Evolutionary conservation across 2,113 vertebrate genomes (phyloP).

Genomic region (Panurus biarmicus): DNA sequence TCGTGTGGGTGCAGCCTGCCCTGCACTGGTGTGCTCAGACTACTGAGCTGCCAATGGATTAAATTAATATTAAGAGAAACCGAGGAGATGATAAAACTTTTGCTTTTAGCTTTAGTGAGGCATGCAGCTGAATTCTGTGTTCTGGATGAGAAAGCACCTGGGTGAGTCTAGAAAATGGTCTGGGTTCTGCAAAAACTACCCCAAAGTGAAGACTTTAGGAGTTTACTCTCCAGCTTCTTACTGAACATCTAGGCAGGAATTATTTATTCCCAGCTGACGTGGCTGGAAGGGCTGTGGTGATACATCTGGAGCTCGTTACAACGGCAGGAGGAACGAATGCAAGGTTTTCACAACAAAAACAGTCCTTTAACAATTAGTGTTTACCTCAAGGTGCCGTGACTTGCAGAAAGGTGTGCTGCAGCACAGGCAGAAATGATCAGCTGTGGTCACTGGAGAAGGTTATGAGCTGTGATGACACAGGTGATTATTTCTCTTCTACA

Average conservation of each 20-base stretch:
- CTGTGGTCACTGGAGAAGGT: neutral
- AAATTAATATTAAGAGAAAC: neutral
- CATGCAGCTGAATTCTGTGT: neutral
- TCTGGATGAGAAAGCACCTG: neutral
- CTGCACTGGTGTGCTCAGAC: neutral
- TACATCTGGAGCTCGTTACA: neutral
- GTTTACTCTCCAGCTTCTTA: neutral
- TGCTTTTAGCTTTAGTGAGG: neutral
- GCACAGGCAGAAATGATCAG: neutral
- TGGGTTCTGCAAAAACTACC: neutral
- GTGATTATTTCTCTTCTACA: neutral
- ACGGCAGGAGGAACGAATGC: neutral
- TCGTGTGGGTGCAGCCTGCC: neutral
- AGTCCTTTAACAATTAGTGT: neutral
- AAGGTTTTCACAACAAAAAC: neutral
- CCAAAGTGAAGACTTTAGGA: neutral
- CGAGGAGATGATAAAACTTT: neutral
- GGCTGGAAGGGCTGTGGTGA: neutral
- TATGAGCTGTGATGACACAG: neutral
- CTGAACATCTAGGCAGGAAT: neutral
- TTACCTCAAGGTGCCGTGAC: neutral
- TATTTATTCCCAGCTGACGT: neutral
- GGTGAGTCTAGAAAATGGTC: neutral
- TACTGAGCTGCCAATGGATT: neutral
- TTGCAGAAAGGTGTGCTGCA: neutral